A percentile compares a stretch with the other conserved stretches of the same genome.
phyloP scores from a whole-genome alignment of 2,113 vertebrate species.

The Ondatra zibethicus region DNA sequence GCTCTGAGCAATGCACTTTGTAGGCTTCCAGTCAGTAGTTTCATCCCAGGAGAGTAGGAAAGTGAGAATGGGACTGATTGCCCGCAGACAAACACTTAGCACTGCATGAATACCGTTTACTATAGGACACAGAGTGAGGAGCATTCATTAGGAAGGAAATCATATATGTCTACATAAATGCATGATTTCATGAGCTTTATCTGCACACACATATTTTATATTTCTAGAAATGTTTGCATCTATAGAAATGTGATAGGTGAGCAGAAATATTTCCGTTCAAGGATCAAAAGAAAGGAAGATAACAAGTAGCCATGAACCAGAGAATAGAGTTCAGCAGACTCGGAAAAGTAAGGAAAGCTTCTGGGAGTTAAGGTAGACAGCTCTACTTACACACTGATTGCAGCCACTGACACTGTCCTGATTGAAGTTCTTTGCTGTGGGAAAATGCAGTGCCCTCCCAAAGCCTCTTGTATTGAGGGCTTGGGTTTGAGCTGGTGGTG shows the following conservation, averaged over 20 bases:
- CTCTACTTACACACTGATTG: background rate
- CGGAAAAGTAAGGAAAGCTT: background rate
- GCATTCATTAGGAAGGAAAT: background rate
- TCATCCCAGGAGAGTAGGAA: background rate
- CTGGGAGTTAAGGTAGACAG: background rate
- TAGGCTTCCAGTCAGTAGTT: background rate
- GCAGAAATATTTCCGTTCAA: background rate
- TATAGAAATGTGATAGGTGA: background rate
- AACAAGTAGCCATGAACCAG: background rate
- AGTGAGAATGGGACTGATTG: background rate
- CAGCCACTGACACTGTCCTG: background rate
- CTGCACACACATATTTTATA: background rate
- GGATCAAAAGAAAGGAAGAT: background rate
- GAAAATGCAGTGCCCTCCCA: background rate
- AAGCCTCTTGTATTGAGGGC: background rate
- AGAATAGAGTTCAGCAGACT: background rate
- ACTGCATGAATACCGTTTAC: background rate
- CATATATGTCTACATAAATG: background rate
- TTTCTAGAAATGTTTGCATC: background rate
- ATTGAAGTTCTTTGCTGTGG: background rate
- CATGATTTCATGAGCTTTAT: background rate
- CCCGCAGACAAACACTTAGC: background rate
- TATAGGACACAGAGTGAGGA: background rate
- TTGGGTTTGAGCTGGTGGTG: background rate
- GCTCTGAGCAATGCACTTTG: background rate